Base-by-base conservation (phyloP, 2,113 vertebrate species). In the Epinephelus lanceolatus region DNA sequence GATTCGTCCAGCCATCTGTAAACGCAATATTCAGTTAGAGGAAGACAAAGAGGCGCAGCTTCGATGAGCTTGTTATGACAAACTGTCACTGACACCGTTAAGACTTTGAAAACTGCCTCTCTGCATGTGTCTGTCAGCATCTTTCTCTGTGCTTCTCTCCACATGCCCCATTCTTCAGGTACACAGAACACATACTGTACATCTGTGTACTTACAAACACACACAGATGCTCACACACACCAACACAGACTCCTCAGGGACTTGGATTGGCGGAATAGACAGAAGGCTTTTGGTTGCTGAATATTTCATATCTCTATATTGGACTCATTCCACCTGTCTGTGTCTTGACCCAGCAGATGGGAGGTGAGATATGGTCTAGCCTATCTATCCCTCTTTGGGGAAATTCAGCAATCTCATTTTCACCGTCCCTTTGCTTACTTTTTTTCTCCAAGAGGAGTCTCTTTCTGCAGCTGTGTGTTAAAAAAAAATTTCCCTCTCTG, bases 11-110 rank as follows among this genome's bases (percentile, higher is more conserved):
- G 70, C 77, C 61, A 56, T 84, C 82, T 80, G 82, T 65, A 75
- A 66, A 77, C 12, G 7, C 59, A 78, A 60, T 65, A 78, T 81
- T 85, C 71, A 78, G 74, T 78, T 66, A 61, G 65, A 83, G 27
- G 82, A 85, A 85, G 86, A 90, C 55, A 17, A 76, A 90, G 78
- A 74, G 73, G 56, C 21, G 2, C 61, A 74, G 85, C 81, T 86
- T 45, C 42, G 11, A 45, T 83, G 85, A 83, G 79, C 65, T 83
- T 88, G 78, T 86, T 88, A 80, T 91, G 91, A 92, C 83, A 89
- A 86, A 91, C 83, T 88, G 87, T 90, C 87, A 88, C 76, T 74
- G 78, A 87, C 74, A 71, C 57, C 3, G 30, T 83, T 72, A 72
- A 78, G 71, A 83, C 80, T 86, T 90, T 76, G 47, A 85, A 88